Base-by-base conservation (phyloP, 2,888 invertebrate genomes). In the Drosophila acutilabella region DNA sequence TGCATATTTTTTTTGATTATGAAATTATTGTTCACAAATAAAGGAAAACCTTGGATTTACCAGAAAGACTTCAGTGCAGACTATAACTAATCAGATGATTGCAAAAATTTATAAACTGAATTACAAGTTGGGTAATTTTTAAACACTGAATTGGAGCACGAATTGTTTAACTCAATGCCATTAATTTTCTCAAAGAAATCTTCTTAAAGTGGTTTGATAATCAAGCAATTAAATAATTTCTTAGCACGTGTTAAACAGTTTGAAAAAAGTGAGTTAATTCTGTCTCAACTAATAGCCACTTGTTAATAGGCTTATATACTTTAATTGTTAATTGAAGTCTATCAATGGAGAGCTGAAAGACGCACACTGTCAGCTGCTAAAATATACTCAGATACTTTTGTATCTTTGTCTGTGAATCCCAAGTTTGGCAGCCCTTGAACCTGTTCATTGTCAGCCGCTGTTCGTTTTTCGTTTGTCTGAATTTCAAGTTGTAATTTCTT, bases 401-500 rank as follows among this genome's bases (percentile, higher is more conserved):
- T 56, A 48, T 71, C 54, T 74, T 56, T 57, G 23, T 42, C 52
- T 67, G n/a, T 54, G 20, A 61, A 45, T 42, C 58, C 30, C 59
- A 48, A 52, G 40, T 53, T 14, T 18, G 53, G 44, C 50, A 68
- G 71, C 78, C 74, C 77, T 71, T 71, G 71, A 78, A 78, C 77
- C 78, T 78, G 77, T 74, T 78, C 57, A 52, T 70, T 74, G 64
- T 67, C 54, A 38, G 58, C 61, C n/a, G 26, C 61, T 47, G 26
- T 33, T 67, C 69, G 64, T 71, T 64, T 71, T 81, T 81, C 74
- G 74, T 81, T 81, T 87, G 74, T 74, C 68, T 51, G 60, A 68
- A 60, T 65, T 56, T 78, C 77, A 54, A 78, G 71, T 52, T 68
- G 77, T 87, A 87, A 87, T 87, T 83, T 83, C 83, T 84, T 83